Base-by-base conservation (phyloP, 2,797 vertebrate genomes). In the Karalla daura region DNA sequence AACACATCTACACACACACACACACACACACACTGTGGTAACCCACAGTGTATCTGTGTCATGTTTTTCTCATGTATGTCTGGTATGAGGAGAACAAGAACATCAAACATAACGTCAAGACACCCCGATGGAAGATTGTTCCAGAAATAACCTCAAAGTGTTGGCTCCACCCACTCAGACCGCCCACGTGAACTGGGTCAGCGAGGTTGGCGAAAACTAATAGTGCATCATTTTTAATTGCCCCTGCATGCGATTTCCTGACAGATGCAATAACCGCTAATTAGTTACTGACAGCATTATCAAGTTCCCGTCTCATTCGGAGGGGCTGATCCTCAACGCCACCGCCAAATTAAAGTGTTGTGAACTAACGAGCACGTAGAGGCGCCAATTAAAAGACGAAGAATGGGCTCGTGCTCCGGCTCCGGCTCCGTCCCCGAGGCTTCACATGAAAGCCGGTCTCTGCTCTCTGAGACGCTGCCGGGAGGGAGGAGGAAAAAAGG, bases 281-380 rank as follows among this genome's bases (percentile, higher is more conserved):
- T 91, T 88, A 89, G 83, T 79, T 66, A 88, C 73, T 81, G 86
- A 90, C 85, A 83, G 77, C 83, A 64, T 86, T 80, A 88, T 85
- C 76, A 81, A 70, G 72, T 80, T 56, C 53, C 51, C 13, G 40
- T 72, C 71, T 81, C 30, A 50, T 81, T 53, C 51, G 37, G 20
- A 51, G 33, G 62, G 55, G 75, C 50, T 50, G 25, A 27, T 65
- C 53, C 77, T 84, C 59, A 59, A 82, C 63, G 63, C 62, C 33
- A 14, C 67, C 35, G 52, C 75, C 78, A 86, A 89, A 89, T 87
- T 84, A 74, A 80, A 87, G 82, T 54, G 71, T 76, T 78, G 83
- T 81, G 86, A 89, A 78, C 86, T 88, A 91, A 85, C 75, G 68
- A 83, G 73, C 76, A 71, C 32, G 43, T 46, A 50, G 71, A 80